A percentile compares a stretch with the other conserved stretches of the same genome.
Conservation (phyloP, 2,797 vertebrate species). For the Neomorphus geoffroyi region DNA sequence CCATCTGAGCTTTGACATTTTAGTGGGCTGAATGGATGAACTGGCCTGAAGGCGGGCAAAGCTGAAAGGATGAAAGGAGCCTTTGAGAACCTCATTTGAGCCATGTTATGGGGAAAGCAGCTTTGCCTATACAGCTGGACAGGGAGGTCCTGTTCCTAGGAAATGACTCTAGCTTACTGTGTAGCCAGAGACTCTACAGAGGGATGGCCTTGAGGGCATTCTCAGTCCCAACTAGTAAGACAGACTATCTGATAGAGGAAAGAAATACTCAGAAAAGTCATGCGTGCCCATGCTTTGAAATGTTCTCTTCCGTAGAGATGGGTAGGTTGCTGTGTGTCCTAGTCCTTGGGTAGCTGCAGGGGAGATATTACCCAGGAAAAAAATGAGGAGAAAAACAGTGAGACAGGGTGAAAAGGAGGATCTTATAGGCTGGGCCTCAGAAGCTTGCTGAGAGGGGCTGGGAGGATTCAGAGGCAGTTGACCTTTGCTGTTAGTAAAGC, state of each 20-base stretch:
- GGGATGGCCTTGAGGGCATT: background rate
- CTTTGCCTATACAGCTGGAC: slow-evolving; percentile 15
- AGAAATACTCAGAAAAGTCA: background rate
- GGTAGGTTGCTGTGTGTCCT: background rate
- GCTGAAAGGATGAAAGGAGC: slow-evolving; percentile 41
- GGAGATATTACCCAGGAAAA: background rate
- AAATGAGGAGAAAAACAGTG: background rate
- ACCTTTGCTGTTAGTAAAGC: background rate
- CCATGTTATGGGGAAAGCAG: background rate
- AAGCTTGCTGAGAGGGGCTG: background rate
- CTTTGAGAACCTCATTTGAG: slow-evolving; percentile 45
- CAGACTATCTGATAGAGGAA: background rate
- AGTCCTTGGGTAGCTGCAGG: background rate
- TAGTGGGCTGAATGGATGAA: slow-evolving; percentile 34
- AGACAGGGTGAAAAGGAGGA: background rate
- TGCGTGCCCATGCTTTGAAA: background rate
- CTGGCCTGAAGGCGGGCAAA: slow-evolving; percentile 8
- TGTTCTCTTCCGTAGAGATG: background rate
- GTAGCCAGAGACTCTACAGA: background rate
- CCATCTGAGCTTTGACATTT: slow-evolving; percentile 62
- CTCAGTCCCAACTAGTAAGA: background rate
- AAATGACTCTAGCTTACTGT: background rate
- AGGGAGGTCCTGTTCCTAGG: background rate
- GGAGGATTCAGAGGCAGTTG: background rate
- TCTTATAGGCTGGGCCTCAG: background rate